Evolutionary conservation across 2,797 vertebrate species (phyloP), one percentile per base, ranked within the genome.

Genomic region (Dermochelys coriacea): DNA sequence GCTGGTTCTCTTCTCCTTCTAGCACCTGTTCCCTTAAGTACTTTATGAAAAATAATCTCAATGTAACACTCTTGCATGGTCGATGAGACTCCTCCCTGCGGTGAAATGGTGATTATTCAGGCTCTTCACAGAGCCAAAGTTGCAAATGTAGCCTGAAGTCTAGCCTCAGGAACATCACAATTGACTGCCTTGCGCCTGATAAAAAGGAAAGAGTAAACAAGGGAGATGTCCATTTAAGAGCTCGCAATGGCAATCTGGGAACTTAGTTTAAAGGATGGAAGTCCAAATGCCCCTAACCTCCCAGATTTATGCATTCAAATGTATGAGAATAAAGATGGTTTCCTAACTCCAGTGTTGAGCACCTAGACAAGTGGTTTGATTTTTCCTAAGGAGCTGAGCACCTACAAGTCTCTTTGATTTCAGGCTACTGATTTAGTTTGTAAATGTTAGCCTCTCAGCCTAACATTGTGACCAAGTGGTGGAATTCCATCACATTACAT

Each of bases 41-140:
- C 64, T 95, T 47, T 77, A 90, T 90, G 90, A 96, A 97, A 97
- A 95, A 81, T 86, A 88, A 97, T 93, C 93, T 90, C 94, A 96
- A 97, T 95, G 91, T 52, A 61, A 89, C 52, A 8, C 37, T 93
- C 88, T 93, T 86, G 79, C 90, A 51, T 87, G 86, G 55, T 52
- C 85, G 85, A 95, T 93, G 93, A 82, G 93, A 89, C 92, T 94
- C 75, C 89, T 90, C 86, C 90, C 86, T 91, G 85, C 75, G 95
- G 91, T 93, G 91, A 95, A 97, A 95, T 95, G 92, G 93, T 88
- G 94, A 71, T 89, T 90, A 84, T 83, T 90, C 95, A 96, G n/a
- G 79, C 71, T 79, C 95, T 97, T 88, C 94, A 94, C 93, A 96
- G 96, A 45, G 85, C 92, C 93, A 96, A 89, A 84, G 84, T 93